phyloP scores from a whole-genome alignment of 2,888 invertebrate genomes.

The Seira ritae region DNA sequence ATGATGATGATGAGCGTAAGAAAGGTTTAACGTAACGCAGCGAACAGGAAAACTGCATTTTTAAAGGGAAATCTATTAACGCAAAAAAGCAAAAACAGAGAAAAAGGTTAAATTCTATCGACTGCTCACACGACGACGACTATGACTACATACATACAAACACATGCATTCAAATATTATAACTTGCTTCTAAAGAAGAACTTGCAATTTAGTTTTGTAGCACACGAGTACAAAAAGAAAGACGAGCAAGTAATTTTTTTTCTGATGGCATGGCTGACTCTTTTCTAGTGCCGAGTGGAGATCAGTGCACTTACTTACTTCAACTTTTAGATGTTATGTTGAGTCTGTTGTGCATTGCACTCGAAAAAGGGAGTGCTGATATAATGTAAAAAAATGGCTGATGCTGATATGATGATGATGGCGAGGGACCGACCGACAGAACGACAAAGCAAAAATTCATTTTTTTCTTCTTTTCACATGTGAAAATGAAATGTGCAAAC shows the following conservation, averaged over 20 bases:
- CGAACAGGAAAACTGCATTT: not conserved
- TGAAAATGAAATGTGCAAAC: conserved; percentile 7
- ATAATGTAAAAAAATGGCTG: not conserved
- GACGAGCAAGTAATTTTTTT: conserved; percentile 4
- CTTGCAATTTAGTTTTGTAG: not conserved
- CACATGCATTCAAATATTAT: too few species aligned
- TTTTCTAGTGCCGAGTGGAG: not conserved
- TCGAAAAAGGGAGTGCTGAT: conserved; percentile 3
- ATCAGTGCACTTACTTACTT: not conserved
- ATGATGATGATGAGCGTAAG: too few species aligned
- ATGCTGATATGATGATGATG: not conserved
- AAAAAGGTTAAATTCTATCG: not conserved
- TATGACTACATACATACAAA: not conserved
- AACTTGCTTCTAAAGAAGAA: not conserved
- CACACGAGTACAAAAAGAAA: not conserved
- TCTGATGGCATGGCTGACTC: not conserved
- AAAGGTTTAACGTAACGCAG: too few species aligned
- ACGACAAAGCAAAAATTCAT: not conserved
- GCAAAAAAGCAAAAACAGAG: conserved; percentile 3
- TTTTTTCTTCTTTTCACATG: not conserved
- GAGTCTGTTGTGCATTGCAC: conserved; percentile 1
- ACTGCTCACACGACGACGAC: not conserved
- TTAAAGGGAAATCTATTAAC: not conserved
- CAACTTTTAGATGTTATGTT: not conserved
- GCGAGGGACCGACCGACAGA: not conserved